These are phyloP conservation scores for Nymphalis c-album DNA, from an alignment of 2,888 invertebrate genomes.

Conservation along the genomic window DNA sequence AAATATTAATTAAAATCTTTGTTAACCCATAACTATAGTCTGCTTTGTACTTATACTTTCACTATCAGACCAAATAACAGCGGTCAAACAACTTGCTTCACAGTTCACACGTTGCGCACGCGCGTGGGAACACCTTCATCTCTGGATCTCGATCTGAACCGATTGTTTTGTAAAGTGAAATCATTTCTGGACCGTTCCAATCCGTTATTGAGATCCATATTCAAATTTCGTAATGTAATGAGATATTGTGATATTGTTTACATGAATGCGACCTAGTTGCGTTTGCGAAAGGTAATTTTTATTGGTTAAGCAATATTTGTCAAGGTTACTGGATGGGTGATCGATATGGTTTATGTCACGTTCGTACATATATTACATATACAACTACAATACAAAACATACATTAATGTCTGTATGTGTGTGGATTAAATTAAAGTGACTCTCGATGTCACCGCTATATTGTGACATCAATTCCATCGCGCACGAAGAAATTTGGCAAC, in stretches of 20 bases:
- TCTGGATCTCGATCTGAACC: slow-evolving; percentile 2
- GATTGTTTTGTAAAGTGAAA: slow-evolving; percentile 2
- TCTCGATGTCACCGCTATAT: too few species aligned
- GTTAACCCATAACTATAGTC: neutral
- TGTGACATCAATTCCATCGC: too few species aligned
- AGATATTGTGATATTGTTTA: slow-evolving; percentile 29
- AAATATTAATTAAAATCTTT: too few species aligned
- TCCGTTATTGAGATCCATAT: slow-evolving; percentile 7
- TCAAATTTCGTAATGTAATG: slow-evolving; percentile 10
- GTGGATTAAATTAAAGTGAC: too few species aligned
- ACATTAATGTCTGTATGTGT: too few species aligned
- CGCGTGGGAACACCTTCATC: slow-evolving; percentile 21
- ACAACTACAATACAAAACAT: too few species aligned
- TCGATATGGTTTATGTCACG: slow-evolving; percentile 2
- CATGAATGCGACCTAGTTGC: slow-evolving; percentile 23
- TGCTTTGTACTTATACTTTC: slow-evolving; percentile 14
- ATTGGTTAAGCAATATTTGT: slow-evolving; percentile 12
- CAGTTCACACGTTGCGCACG: slow-evolving; percentile 20
- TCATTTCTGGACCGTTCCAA: slow-evolving; percentile 2
- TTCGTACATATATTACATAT: neutral
- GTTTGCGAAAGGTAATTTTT: slow-evolving; percentile 19
- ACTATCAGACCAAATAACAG: slow-evolving; percentile 17
- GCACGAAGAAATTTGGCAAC: too few species aligned
- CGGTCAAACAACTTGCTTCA: slow-evolving; percentile 25
- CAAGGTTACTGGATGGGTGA: slow-evolving; percentile 22